These are phyloP conservation scores for Microplitis mediator DNA, from an alignment of 1,140 invertebrate genomes.

Conservation along the genomic window DNA sequence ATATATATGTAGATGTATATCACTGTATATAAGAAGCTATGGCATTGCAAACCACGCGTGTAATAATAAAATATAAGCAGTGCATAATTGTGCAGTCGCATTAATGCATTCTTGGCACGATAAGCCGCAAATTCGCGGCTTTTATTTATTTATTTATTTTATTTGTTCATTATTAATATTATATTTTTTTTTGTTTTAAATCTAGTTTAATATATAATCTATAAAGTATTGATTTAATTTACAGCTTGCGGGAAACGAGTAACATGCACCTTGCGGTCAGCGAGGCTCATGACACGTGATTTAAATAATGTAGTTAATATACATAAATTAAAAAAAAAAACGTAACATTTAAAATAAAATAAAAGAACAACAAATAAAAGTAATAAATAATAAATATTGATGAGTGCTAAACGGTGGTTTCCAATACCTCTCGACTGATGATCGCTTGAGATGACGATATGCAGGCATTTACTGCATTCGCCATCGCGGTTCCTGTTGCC, in stretches of 20 bases:
- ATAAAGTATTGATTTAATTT: not conserved
- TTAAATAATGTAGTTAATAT: not conserved
- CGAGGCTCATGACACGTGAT: not conserved
- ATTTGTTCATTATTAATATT: not conserved
- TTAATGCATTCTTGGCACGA: conserved; percentile 6
- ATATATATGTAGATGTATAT: not conserved
- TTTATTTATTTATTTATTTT: not conserved
- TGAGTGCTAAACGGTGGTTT: conserved; percentile 65
- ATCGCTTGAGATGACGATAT: conserved; percentile 55
- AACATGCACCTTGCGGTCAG: conserved; percentile 10
- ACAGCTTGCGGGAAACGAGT: conserved; percentile 11
- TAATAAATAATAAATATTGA: conserved; percentile 1
- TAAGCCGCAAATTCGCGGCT: conserved; percentile 10
- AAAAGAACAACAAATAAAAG: conserved; percentile 8
- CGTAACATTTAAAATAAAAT: not conserved
- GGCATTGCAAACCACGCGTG: not conserved
- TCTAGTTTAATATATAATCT: too few relatives aligned
- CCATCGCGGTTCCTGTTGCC: conserved; percentile 28
- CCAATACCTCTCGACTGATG: conserved; percentile 68
- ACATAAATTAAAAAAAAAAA: conserved; percentile 4
- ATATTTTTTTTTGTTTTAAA: not conserved
- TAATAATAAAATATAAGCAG: conserved; percentile 12
- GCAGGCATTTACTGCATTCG: conserved; percentile 44
- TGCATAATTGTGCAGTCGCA: conserved; percentile 18
- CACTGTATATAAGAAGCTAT: not conserved